Base-by-base conservation (phyloP, 2,113 vertebrate genomes). In the Eira barbara region DNA sequence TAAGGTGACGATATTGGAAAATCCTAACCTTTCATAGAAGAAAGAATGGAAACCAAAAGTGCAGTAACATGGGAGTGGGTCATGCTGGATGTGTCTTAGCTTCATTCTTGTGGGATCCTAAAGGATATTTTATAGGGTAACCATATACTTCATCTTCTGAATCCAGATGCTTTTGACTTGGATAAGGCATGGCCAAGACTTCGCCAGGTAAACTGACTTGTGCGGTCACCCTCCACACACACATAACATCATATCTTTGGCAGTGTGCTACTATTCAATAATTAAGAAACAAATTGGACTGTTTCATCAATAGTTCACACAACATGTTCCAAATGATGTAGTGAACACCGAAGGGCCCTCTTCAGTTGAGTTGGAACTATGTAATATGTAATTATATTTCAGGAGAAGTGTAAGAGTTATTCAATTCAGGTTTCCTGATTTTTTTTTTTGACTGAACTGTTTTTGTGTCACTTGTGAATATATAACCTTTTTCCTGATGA, bases 401-500 rank as follows among this genome's bases (percentile, higher is more conserved):
- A 88, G 73, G 59, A 89, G 69, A 34, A 45, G 8, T 39, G 2
- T 71, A 10, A 65, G 25, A 61, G 82, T 80, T 85, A 47, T 67
- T 57, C 39, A 69, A 1, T 82, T 85, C 11, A 7, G 13, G 0
- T 69, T 86, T 83, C 36, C 42, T 84, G 69, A 59, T 81, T 87
- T 47, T 76, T 52, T 47, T 49, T 73, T 29, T 52, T 42, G 12
- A 55, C 7, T 1, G 15, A 93, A 55, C 4, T 47, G 14, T 74
- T 91, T 80, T 45, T 94, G 12, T 29, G 25, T 85, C n/a, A 31
- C 27, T 87, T 97, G 15, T 87, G 36, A 79, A 76, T n/a, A 79
- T 5, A 27, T 80, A 76, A 83, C 25, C 45, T 21, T 31, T 61
- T 57, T 88, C 27, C 20, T 94, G 25, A 45, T 18, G 8, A 42